Base-by-base conservation (phyloP, 1,140 invertebrate species). In the Zaprionus kolodkinae region DNA sequence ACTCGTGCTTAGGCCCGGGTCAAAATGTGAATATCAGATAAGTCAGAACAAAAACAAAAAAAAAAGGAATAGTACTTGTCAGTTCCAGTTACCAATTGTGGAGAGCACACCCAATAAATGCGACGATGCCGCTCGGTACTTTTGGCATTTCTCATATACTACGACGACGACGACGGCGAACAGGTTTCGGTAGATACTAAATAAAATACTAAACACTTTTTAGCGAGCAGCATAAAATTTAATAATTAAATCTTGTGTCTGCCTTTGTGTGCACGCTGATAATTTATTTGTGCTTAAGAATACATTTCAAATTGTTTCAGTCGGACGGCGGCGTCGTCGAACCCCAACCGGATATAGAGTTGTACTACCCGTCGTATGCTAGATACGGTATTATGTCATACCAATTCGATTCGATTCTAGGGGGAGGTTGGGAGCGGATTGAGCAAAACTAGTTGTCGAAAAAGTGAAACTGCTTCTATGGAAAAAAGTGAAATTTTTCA, bases 401-500 rank as follows among this genome's bases (percentile, higher is more conserved):
- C 25, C 13, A 2, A 15, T 30, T 30, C 17, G 52, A 30, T 25
- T 55, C 11, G 45, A 50, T 50, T 50, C 45, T 50, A 25, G 52
- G 52, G 52, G 52, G 52, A 27, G 27, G 10, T 5, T 50, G 52
- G 52, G 27, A 27, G 25, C 27, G 10, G 6, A 30, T n/a, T 12
- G 13, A 15, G 12, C 17, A 65, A 81, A 86, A 86, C 79, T 62
- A 57, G 72, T 83, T 81, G 52, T 9, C 36, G 45, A 60, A 87
- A 84, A 87, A 87, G 84, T 88, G 84, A 87, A 87, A 87, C 84
- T 71, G 11, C 50, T 77, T 73, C 64, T 59, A 73, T 55, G 61
- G 55, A 30, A 87, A 87, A 87, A 88, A 81, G 84, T 81, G 88
- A 88, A 88, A 89, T 87, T 67, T 67, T 59, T 61, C 68, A 38